Conservation (phyloP, 1,140 invertebrate species). For the Drosophila sp. region DNA sequence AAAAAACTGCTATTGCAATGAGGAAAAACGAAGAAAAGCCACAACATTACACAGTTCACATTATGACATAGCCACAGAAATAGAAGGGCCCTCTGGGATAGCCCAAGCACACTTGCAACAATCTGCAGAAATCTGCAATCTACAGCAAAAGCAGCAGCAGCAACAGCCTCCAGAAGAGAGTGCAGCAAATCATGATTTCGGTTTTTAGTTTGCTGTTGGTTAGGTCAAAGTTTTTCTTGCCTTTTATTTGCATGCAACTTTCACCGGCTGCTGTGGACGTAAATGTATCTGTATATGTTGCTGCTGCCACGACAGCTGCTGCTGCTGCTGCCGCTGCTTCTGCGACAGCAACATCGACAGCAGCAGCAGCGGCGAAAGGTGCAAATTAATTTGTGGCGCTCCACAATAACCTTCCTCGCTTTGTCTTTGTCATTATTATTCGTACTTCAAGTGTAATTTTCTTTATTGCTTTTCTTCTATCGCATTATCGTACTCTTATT, state of each 20-base stretch:
- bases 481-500: slow-evolving; percentile 30
- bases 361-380: slow-evolving; percentile 69
- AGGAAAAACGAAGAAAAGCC: slow-evolving; percentile 34
- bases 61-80: slow-evolving; percentile 65
- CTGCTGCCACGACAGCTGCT: slow-evolving; percentile 16
- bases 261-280: slow-evolving; percentile 59
- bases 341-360: slow-evolving; percentile 4
- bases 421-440: slow-evolving; percentile 45
- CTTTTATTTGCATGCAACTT: slow-evolving; percentile 79
- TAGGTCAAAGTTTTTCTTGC: slow-evolving; percentile 53
- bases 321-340: slow-evolving; percentile 7
- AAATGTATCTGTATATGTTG: slow-evolving; percentile 20
- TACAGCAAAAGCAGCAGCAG: not conserved
- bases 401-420: slow-evolving; percentile 75
- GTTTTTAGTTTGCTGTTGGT: slow-evolving; percentile 20
- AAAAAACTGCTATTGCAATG: slow-evolving; percentile 34
- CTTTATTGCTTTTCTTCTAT: slow-evolving; percentile 44
- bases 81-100: slow-evolving; percentile 35
- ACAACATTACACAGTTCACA: slow-evolving; percentile 11
- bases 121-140: slow-evolving; percentile 5
- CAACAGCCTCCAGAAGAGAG: slow-evolving; percentile 5
- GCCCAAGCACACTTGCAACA: not conserved
- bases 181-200: slow-evolving; percentile 24
- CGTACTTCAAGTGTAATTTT: slow-evolving; percentile 47
- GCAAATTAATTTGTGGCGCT: slow-evolving; percentile 79